Evolutionary conservation across 2,113 vertebrate species (phyloP).

Genomic region (Nesoenas mayeri): DNA sequence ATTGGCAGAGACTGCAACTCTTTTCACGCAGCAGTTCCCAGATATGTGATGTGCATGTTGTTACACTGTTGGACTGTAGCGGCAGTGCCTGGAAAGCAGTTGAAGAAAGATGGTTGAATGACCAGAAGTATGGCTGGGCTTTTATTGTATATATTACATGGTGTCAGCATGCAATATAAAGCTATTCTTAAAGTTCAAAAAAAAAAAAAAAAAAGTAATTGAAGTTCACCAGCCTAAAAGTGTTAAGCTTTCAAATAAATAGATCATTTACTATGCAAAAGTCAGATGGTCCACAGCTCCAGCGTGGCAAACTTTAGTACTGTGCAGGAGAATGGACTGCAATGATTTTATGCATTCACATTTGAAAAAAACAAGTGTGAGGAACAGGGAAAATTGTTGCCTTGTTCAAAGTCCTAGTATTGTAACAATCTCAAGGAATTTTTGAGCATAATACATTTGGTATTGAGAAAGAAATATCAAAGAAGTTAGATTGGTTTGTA

Average conservation of each 20-base stretch:
- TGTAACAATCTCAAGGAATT: background rate
- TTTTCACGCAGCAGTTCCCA: background rate
- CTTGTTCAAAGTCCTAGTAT: background rate
- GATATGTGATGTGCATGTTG: background rate
- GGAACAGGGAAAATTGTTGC: constrained; percentile 5
- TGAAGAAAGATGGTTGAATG: background rate
- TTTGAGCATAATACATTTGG: background rate
- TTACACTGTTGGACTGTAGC: background rate
- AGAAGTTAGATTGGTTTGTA: constrained; percentile 29
- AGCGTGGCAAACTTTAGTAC: background rate
- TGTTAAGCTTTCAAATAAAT: background rate
- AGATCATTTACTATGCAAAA: background rate
- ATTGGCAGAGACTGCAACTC: background rate
- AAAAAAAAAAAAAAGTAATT: background rate
- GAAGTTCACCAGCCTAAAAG: background rate
- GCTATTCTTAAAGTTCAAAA: background rate
- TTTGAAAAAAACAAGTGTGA: background rate
- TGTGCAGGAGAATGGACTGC: background rate
- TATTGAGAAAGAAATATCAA: background rate
- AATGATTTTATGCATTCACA: background rate
- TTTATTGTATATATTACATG: background rate
- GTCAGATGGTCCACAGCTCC: background rate
- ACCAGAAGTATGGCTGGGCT: background rate
- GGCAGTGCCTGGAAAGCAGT: background rate
- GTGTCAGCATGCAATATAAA: background rate